Conservation (phyloP, 2,797 vertebrate genomes). For the Allobates femoralis region DNA sequence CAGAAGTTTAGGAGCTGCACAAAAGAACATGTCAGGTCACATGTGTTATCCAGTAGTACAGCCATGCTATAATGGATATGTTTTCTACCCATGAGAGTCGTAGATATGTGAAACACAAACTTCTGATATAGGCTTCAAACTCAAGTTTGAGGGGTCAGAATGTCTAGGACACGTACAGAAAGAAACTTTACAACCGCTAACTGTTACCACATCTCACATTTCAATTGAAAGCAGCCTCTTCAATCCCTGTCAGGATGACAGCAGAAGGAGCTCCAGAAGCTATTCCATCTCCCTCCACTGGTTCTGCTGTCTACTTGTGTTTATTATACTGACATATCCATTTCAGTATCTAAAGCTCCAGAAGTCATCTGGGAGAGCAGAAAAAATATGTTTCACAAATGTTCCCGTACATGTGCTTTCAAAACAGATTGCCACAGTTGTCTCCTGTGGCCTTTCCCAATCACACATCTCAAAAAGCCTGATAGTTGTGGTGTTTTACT, state of each 20-base stretch:
- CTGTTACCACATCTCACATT: conserved; percentile 29
- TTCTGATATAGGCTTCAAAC: neutral
- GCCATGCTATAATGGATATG: too few species aligned
- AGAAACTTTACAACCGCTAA: conserved; percentile 15
- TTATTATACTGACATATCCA: conserved; percentile 62
- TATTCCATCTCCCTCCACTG: conserved; percentile 45
- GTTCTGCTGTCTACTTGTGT: conserved; percentile 54
- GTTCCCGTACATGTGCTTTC: conserved; percentile 59
- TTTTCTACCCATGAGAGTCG: too few species aligned
- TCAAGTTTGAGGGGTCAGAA: neutral
- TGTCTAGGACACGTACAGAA: neutral
- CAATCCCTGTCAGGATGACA: conserved; percentile 52
- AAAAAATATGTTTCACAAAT: conserved; percentile 64
- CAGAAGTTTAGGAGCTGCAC: too few species aligned
- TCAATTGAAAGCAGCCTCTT: conserved; percentile 50
- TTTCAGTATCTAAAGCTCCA: conserved; percentile 60
- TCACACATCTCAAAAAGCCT: conserved; percentile 40
- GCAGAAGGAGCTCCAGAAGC: conserved; percentile 34
- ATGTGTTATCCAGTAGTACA: too few species aligned
- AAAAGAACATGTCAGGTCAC: too few species aligned
- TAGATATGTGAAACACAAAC: too few species aligned
- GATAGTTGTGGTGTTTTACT: conserved; percentile 6
- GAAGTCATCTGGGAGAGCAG: conserved; percentile 54
- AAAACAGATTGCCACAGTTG: conserved; percentile 59
- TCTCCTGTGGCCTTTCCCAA: conserved; percentile 52